A percentile compares a stretch with the other conserved stretches of the same genome.
These are phyloP conservation scores for Podarcis raffonei DNA, from an alignment of 2,113 vertebrate genomes.

Conservation along the genomic window DNA sequence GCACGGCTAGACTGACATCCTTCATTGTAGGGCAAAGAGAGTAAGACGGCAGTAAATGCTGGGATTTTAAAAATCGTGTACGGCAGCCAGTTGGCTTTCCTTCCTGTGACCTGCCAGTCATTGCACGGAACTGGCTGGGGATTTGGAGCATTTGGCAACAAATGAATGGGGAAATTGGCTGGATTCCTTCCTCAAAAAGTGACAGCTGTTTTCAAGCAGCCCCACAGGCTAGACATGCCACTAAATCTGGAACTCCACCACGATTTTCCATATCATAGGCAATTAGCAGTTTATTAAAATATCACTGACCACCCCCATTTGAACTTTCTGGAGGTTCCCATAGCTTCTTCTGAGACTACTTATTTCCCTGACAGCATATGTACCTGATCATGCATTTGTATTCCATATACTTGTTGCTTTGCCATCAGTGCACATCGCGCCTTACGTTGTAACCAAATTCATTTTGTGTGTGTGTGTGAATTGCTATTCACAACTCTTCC, in stretches of 20 bases:
- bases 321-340: neutral
- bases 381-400: neutral
- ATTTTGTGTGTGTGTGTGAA: neutral
- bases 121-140: fast-evolving
- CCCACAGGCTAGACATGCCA: neutral
- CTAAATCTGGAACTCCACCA: neutral
- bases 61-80: neutral
- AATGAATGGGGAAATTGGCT: neutral
- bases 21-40: neutral
- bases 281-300: neutral
- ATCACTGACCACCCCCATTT: neutral
- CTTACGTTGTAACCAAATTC: neutral
- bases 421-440: too few relatives aligned
- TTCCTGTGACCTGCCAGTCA: neutral
- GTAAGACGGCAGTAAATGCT: neutral
- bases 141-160: neutral
- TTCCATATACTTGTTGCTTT: neutral
- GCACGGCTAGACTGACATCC: neutral
- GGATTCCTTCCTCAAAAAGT: neutral
- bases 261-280: neutral
- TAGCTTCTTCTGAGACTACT: neutral
- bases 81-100: neutral
- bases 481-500: neutral
- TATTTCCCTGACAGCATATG: neutral
- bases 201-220: neutral